phyloP scores from a whole-genome alignment of 1,140 invertebrate genomes.

The Pachypeltis micranthus region DNA sequence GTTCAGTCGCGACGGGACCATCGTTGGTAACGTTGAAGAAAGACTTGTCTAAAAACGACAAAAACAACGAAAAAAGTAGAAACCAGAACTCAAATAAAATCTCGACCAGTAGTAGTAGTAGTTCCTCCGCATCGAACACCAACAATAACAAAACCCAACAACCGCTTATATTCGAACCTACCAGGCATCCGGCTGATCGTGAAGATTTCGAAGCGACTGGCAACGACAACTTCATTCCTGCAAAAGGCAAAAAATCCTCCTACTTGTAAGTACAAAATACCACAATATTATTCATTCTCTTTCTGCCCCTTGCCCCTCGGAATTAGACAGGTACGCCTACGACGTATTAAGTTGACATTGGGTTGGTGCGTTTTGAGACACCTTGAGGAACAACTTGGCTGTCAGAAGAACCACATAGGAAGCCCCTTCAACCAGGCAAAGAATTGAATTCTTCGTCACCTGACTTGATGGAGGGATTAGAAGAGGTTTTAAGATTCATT shows the following conservation, averaged over 20 bases:
- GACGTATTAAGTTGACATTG: background rate
- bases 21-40: constrained; percentile 8
- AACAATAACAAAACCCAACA: constrained; percentile 20
- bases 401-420: too few species aligned
- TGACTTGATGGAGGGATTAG: too few species aligned
- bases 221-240: constrained; percentile 43
- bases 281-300: too few species aligned
- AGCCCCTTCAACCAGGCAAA: too few species aligned
- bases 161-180: constrained; percentile 44
- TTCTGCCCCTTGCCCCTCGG: too few species aligned
- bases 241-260: constrained; percentile 39
- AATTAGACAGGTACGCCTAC: background rate
- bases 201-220: constrained; percentile 57
- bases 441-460: too few species aligned
- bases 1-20: background rate
- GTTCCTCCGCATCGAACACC: background rate
- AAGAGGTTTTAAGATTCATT: too few species aligned
- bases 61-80: background rate
- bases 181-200: constrained; percentile 49
- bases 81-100: background rate
- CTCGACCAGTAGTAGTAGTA: background rate
- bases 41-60: background rate
- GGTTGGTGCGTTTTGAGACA: background rate
- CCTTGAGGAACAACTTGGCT: background rate
- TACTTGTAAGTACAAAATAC: constrained; percentile 24